Conservation (phyloP, 1,140 invertebrate species). For the Neodiprion virginianus region DNA sequence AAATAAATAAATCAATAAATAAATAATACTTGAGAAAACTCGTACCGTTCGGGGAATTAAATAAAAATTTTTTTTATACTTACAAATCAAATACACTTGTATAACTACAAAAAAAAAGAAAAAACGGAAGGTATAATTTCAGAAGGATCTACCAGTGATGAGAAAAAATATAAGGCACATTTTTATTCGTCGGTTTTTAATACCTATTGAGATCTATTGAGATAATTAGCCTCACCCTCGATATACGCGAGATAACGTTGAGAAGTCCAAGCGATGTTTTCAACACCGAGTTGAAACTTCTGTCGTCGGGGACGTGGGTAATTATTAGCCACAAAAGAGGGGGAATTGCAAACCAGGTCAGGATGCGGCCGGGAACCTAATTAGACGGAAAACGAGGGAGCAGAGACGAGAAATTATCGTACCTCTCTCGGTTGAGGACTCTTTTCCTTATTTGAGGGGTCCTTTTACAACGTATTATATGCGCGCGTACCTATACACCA, state of each 20-base stretch:
- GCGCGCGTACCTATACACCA: too few species aligned
- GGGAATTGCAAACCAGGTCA: conserved; percentile 31
- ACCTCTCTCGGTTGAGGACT: conserved; percentile 24
- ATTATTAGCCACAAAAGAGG: conserved; percentile 4
- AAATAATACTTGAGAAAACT: too few species aligned
- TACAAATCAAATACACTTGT: too few species aligned
- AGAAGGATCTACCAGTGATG: too few species aligned
- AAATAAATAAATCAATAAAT: too few species aligned
- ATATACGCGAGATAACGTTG: conserved; percentile 2
- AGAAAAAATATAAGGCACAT: too few species aligned
- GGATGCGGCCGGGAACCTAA: conserved; percentile 33
- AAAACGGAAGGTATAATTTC: too few species aligned
- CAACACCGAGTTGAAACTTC: background rate
- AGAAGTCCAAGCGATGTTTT: background rate
- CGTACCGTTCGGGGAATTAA: too few species aligned
- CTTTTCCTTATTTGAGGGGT: background rate
- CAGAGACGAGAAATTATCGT: background rate
- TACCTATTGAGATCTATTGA: too few species aligned
- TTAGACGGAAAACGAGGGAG: conserved; percentile 31
- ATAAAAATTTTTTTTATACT: too few species aligned
- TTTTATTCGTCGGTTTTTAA: too few species aligned
- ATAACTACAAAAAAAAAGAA: too few species aligned
- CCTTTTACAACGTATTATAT: background rate
- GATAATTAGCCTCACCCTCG: background rate
- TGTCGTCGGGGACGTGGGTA: background rate